Percentiles rank a stretch among this genome's conserved stretches.
Evolutionary conservation across 2,888 invertebrate genomes (phyloP).

Genomic region (Leptopilina drosophilae): DNA sequence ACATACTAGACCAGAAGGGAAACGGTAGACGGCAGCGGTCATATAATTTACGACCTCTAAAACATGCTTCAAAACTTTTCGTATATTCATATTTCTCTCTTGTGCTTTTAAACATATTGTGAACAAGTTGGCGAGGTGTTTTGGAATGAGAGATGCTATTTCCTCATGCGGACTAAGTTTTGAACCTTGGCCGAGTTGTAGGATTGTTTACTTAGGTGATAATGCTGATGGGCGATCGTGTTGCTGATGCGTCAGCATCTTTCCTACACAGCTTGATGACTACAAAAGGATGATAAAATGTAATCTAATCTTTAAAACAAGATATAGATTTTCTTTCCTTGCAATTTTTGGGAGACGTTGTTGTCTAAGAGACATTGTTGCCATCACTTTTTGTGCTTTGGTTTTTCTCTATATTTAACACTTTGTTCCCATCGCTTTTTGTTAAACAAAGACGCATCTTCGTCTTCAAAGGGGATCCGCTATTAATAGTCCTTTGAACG

Average conservation of each 20-base stretch:
- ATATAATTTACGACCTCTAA: too few species aligned
- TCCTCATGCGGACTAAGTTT: neutral
- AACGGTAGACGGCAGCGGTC: neutral
- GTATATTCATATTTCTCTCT: too few species aligned
- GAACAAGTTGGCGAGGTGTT: neutral
- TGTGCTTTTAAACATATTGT: neutral
- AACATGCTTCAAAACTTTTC: too few species aligned
- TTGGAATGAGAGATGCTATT: neutral
- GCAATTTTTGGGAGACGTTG: neutral
- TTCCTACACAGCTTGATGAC: neutral
- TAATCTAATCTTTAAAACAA: neutral
- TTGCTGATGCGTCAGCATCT: conserved; percentile 12
- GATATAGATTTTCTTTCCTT: neutral
- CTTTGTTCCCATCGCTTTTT: too few species aligned
- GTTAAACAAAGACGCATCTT: too few species aligned
- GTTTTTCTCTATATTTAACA: too few species aligned
- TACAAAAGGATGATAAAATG: too few species aligned
- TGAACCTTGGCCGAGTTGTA: conserved; percentile 34
- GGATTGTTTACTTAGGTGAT: conserved; percentile 34
- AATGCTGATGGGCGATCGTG: neutral
- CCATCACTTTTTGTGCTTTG: too few species aligned
- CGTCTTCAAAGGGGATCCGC: too few species aligned
- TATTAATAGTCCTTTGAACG: too few species aligned
- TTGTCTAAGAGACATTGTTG: too few species aligned
- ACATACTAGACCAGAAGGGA: conserved; percentile 44